Evolutionary conservation across 2,888 invertebrate genomes (phyloP), one percentile per base, ranked within the genome.

Genomic region (Meganola albula): DNA sequence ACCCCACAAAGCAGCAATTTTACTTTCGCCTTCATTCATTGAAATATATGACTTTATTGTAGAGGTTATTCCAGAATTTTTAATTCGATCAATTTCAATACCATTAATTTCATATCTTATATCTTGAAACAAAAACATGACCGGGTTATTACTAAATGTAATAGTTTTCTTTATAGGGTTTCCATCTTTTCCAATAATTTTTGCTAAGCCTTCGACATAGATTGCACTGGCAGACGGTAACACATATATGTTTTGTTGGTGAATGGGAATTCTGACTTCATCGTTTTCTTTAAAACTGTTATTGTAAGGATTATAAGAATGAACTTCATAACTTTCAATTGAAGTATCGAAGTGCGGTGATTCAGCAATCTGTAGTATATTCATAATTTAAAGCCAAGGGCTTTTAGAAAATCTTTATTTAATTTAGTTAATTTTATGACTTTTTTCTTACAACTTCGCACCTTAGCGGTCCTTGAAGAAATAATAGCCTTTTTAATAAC

Each of bases 1-100:
- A 11, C 30, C 27, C 30, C 35, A 52, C 38, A 59, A 62, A 24
- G 44, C 39, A 4, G 55, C 40, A 21, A 36, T 31, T 35, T 42
- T 47, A 30, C 38, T 40, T 40, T 63, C 54, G 18, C 35, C 53
- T 7, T 30, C 24, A 26, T 40, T 62, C 27, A 58, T 39, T 4
- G 68, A 71, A 8, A 64, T 39, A 37, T 51, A 66, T 29, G 54
- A 56, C 48, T 74, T 39, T 26, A 70, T 55, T 6, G 55, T 45
- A 7, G 59, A 50, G 12, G 64, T 58, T 7, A 66, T 44, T 9
- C 68, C 65, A 12, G 59, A 46, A 45, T 65, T 63, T 39, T 59
- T n/a, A n/a, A n/a, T n/a, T n/a, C n/a, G n/a, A n/a, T n/a, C n/a
- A n/a, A n/a, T n/a, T n/a, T n/a, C n/a, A n/a, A n/a, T n/a, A n/a